A percentile compares a stretch with the other conserved stretches of the same genome.
These are phyloP conservation scores for Dione juno DNA, from an alignment of 2,888 invertebrate species.

Conservation along the genomic window DNA sequence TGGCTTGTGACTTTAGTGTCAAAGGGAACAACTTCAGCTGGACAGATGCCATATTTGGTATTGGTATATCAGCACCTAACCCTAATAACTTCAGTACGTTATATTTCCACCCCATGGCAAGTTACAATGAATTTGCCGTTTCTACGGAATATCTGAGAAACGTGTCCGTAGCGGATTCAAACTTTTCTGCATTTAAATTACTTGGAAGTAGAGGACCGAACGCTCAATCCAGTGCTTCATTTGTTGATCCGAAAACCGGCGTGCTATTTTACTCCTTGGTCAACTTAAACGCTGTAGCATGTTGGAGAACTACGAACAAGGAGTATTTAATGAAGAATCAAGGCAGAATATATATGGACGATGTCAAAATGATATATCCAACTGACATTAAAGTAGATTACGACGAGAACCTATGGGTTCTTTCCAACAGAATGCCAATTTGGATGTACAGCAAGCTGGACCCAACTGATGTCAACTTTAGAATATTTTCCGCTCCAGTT, in stretches of 20 bases:
- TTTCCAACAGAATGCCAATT: constrained; percentile 88
- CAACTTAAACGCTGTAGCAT: constrained; percentile 89
- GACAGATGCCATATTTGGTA: constrained; percentile 90
- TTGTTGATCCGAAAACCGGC: constrained; percentile 87
- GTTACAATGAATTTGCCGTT: constrained; percentile 90
- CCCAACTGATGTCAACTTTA: constrained; percentile 86
- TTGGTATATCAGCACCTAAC: constrained; percentile 86
- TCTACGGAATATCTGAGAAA: constrained; percentile 87
- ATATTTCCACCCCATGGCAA: constrained; percentile 91
- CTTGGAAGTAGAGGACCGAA: constrained; percentile 88
- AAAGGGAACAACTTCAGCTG: constrained; percentile 88
- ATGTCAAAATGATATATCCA: constrained; percentile 89
- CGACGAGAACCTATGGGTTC: constrained; percentile 88
- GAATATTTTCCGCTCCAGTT: constrained; percentile 87
- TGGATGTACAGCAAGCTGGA: constrained; percentile 87
- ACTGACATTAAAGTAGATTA: constrained; percentile 90
- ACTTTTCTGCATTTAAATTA: constrained; percentile 86
- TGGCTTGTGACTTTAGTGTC: constrained; percentile 88
- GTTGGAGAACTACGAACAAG: constrained; percentile 89
- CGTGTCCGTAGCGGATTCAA: constrained; percentile 79
- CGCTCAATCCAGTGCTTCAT: constrained; percentile 89
- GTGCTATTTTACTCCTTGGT: constrained; percentile 90
- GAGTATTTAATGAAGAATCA: constrained; percentile 88
- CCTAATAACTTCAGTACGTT: constrained; percentile 87
- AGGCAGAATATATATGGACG: constrained; percentile 88